Evolutionary conservation across 2,797 vertebrate species (phyloP), one percentile per base, ranked within the genome.

Genomic region (Fringilla coelebs): DNA sequence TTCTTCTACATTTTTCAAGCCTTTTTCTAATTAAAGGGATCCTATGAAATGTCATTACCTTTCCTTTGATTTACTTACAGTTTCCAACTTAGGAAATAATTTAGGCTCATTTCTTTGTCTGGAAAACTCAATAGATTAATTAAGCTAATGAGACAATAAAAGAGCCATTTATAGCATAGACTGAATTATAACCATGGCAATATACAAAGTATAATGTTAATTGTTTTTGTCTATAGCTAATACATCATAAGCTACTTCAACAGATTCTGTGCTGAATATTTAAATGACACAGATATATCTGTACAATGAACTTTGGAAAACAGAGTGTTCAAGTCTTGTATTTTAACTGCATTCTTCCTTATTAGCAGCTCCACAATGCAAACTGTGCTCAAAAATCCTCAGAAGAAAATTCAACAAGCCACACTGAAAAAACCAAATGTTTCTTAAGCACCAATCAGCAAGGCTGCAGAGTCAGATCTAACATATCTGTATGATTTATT

Each of bases 1-100:
- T 74, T 40, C 29, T 51, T 52, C 21, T 40, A 67, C 2, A 0
- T 61, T 60, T 93, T 71, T 60, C 62, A 66, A 91, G 11, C 4
- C 7, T 10, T 34, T 61, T 57, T 66, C 41, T 2, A 7, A 57
- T 31, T 74, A 48, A 40, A 63, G 32, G 0, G 0, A 29, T 46
- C 86, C 18, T 74, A 63, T 60, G 12, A 58, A 61, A 5, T 32
- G 9, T 17, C 0, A 1, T 32, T 74, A n/a, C 17, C 40, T 58
- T 85, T 49, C 54, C 63, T 76, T 28, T 67, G 34, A 77, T 60
- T 84, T 21, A 90, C 41, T 82, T 65, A 63, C 5, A 25, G 25
- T 40, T 76, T 58, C 58, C n/a, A 91, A 34, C 24, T 74, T 31
- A 81, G 5, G 10, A 88, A 45, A 52, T 28, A 60, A 60, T 32